phyloP scores from a whole-genome alignment of 2,888 invertebrate genomes.

The Agrotis exclamationis region DNA sequence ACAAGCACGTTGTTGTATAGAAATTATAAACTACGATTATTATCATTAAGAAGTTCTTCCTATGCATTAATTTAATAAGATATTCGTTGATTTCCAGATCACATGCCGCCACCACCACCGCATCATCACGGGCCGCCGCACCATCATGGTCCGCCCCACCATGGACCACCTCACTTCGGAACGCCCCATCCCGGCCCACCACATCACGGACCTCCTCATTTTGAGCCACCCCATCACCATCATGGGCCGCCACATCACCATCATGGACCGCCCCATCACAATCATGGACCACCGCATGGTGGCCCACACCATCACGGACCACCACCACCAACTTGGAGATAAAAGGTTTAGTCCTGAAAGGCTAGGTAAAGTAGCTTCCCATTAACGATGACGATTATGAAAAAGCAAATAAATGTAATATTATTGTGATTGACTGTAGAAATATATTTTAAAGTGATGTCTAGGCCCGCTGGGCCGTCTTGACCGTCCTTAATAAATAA shows the following conservation, averaged over 20 bases:
- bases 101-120: slow-evolving; percentile 68
- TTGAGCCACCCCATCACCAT: slow-evolving; percentile 38
- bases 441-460: not conserved
- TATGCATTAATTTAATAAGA: not conserved
- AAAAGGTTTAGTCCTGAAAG: not conserved
- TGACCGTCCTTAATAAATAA: not conserved
- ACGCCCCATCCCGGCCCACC: slow-evolving; percentile 55
- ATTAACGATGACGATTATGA: not conserved
- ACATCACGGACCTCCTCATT: slow-evolving; percentile 27
- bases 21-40: too few species aligned
- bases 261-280: slow-evolving; percentile 27
- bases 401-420: not conserved
- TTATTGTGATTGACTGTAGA: too few species aligned
- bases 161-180: slow-evolving; percentile 35
- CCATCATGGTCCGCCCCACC: slow-evolving; percentile 59
- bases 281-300: slow-evolving; percentile 31
- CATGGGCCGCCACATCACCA: slow-evolving; percentile 32
- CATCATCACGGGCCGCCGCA: slow-evolving; percentile 59
- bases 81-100: slow-evolving; percentile 54
- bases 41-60: too few species aligned
- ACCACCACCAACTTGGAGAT: slow-evolving; percentile 41
- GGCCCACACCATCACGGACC: slow-evolving; percentile 12
- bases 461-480: not conserved
- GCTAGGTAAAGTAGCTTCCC: not conserved
- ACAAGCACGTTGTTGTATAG: too few species aligned